Percentiles rank a stretch among this genome's conserved stretches.
These are phyloP conservation scores for Bettongia penicillata DNA, from an alignment of 2,113 vertebrate genomes.

Conservation along the genomic window DNA sequence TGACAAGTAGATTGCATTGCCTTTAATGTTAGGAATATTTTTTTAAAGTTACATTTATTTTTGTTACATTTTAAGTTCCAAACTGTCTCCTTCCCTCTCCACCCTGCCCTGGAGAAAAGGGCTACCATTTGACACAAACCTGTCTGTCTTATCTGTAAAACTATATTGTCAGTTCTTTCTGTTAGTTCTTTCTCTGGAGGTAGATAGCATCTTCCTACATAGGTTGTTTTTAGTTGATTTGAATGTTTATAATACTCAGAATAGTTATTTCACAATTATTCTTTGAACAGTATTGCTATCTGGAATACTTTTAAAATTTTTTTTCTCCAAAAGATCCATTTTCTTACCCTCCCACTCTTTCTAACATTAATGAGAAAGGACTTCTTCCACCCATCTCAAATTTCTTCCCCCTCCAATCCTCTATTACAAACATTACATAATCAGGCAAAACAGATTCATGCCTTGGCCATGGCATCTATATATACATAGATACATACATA, in stretches of 20 bases:
- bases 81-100: not conserved
- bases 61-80: not conserved
- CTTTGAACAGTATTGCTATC: not conserved
- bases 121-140: not conserved
- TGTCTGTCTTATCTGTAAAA: not conserved
- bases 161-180: not conserved
- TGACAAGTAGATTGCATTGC: not conserved
- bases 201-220: not conserved
- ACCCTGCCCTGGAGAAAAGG: not conserved
- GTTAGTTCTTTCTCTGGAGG: not conserved
- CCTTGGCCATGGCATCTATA: too few relatives aligned
- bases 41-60: not conserved
- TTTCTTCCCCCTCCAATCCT: not conserved
- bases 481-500: too few relatives aligned
- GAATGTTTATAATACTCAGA: not conserved
- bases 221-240: not conserved
- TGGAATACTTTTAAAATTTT: not conserved
- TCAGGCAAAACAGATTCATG: too few relatives aligned
- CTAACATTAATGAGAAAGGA: not conserved
- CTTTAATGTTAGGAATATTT: constrained; percentile 17
- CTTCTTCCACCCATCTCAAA: too few relatives aligned
- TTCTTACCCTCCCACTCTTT: not conserved
- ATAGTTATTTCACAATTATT: not conserved
- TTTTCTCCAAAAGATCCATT: not conserved
- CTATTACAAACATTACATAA: not conserved